These are phyloP conservation scores for Parascotia fuliginaria DNA, from an alignment of 2,888 invertebrate species.

Conservation along the genomic window DNA sequence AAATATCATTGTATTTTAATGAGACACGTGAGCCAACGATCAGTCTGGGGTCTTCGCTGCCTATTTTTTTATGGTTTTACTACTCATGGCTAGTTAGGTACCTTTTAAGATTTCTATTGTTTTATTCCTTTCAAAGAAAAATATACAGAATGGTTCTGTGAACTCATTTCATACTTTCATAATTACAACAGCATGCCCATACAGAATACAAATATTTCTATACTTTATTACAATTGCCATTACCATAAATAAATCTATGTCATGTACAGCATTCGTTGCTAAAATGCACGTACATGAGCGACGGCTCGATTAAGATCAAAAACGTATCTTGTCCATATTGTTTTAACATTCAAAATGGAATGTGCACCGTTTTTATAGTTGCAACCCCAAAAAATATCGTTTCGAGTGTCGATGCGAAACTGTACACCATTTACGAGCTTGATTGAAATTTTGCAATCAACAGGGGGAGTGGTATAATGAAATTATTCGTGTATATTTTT, in stretches of 20 bases:
- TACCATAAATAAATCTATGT: constrained; percentile 82
- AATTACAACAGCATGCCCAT: no score
- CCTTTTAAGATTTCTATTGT: no score
- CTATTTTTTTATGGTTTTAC: no score
- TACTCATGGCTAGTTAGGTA: no score
- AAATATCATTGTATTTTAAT: no score
- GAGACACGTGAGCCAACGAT: no score
- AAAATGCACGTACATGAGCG: constrained; percentile 57
- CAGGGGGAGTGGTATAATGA: constrained; percentile 80
- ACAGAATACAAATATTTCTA: no score
- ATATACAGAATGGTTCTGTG: no score
- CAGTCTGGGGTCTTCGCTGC: no score
- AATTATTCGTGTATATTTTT: constrained; percentile 84
- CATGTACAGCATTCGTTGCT: constrained; percentile 71
- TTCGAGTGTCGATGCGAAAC: constrained; percentile 80
- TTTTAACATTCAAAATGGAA: constrained; percentile 42
- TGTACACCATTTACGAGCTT: constrained; percentile 83
- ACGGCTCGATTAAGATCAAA: constrained; percentile 27
- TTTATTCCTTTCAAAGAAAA: no score
- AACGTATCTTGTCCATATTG: constrained; percentile 33
- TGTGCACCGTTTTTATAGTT: constrained; percentile 42
- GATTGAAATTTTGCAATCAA: constrained; percentile 86
- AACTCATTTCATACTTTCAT: no score
- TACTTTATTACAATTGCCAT: constrained; percentile 66
- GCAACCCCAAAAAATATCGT: constrained; percentile 79